These are phyloP conservation scores for Pagetopsis macropterus DNA, from an alignment of 2,797 vertebrate genomes.

Conservation along the genomic window DNA sequence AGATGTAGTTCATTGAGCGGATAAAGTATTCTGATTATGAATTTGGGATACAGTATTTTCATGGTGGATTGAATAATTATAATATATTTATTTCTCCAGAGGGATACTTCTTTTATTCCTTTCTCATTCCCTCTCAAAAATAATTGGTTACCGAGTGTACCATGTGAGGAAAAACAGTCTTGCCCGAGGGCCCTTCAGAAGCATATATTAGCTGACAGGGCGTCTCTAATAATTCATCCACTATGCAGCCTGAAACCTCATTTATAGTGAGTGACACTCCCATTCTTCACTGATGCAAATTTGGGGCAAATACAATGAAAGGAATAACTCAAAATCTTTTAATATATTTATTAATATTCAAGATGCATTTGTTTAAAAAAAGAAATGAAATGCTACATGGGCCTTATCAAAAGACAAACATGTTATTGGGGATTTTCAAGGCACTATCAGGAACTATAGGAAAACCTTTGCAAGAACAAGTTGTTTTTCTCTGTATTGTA, in stretches of 20 bases:
- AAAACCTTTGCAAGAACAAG: neutral
- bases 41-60: neutral
- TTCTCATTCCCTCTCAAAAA: neutral
- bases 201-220: neutral
- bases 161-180: neutral
- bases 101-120: neutral
- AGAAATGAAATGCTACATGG: slow-evolving; percentile 13
- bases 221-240: neutral
- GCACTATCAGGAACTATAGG: neutral
- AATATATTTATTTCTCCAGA: slow-evolving; percentile 3
- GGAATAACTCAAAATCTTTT: slow-evolving; percentile 13
- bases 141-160: neutral
- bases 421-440: slow-evolving; percentile 4
- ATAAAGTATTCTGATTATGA: too few species aligned
- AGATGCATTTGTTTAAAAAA: slow-evolving; percentile 1
- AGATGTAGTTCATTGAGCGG: too few species aligned
- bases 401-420: neutral
- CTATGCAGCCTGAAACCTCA: neutral
- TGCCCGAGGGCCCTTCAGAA: neutral
- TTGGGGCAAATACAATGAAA: neutral
- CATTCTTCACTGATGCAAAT: neutral
- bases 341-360: slow-evolving; percentile 41
- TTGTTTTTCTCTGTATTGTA: neutral
- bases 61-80: neutral
- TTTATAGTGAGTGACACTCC: neutral